These are phyloP conservation scores for Trypoxylus dichotomus DNA, from an alignment of 1,140 invertebrate species.

Conservation along the genomic window DNA sequence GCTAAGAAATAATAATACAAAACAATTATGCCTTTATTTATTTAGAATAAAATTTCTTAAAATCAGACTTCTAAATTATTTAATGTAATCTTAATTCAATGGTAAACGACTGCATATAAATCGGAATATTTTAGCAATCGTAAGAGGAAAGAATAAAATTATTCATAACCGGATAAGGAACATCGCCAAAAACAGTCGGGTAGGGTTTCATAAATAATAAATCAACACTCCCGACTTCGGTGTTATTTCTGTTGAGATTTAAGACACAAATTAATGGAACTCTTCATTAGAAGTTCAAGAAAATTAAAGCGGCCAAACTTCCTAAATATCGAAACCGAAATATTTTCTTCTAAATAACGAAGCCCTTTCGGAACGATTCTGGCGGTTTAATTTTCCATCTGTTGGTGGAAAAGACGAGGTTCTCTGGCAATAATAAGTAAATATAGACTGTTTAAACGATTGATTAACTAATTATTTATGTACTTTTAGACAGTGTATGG, in stretches of 20 bases:
- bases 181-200: neutral
- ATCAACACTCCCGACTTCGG: neutral
- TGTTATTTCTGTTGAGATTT: neutral
- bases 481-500: no score
- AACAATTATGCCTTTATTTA: no score
- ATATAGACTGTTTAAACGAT: neutral
- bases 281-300: neutral
- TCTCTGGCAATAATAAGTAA: neutral
- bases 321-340: neutral
- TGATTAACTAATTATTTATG: no score
- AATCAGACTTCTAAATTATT: no score
- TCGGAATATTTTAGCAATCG: no score
- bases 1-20: no score
- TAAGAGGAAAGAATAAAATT: neutral
- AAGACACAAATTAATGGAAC: neutral
- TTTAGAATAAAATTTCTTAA: no score
- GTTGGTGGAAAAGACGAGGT: neutral
- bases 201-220: neutral
- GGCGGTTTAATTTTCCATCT: neutral
- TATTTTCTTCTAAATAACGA: neutral
- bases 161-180: neutral
- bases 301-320: neutral
- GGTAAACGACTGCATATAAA: no score
- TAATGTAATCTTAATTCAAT: no score
- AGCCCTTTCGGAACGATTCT: neutral